Base-by-base conservation (phyloP, 92 coral and sea anemone genomes). In the Galaxea fascicularis region DNA sequence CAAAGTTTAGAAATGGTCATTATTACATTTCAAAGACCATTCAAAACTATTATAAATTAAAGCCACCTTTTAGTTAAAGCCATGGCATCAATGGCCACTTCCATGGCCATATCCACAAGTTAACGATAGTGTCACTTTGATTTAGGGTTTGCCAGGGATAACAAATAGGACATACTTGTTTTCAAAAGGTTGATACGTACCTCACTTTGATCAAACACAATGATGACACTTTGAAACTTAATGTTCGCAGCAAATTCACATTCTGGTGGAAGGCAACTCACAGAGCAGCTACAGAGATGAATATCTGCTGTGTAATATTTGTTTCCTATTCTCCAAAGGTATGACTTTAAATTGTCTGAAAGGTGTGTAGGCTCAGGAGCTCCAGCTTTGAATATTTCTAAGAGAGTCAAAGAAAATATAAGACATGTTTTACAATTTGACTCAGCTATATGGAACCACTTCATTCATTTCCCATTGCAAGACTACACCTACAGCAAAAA, bases 221-320 rank as follows among this genome's bases (percentile, higher is more conserved):
- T 80, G 25, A 92, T 80, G 31, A 96, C 78, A 74, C 91, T 87
- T 59, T 93, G 91, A 68, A 96, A 94, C 30, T 71, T 49, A 45
- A 86, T 49, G 68, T 88, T 78, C 0, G 87, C 39, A 20, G 88
- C 74, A 65, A 92, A 73, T 52, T 29, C 63, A 51, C 86, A 85
- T 29, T 85, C 86, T 44, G 90, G 80, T 5, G 94, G 94, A 44
- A 89, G 56, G 58, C 71, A 77, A 31, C 87, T 78, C 11, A 76
- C 78, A 56, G 87, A 58, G n/a, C 91, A 57, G 13, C 65, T 86
- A 74, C 91, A 88, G 30, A 96, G 89, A 24, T 74, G 75, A 11
- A 94, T 85, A 27, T 88, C 92, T 68, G 95, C 93, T 46, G 92
- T 78, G 69, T 93, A 96, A 80, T 96, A 96, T 57, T 96, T 96